Evolutionary conservation across 2,113 vertebrate species (phyloP), one percentile per base, ranked within the genome.

Genomic region (Gymnobelideus leadbeateri): DNA sequence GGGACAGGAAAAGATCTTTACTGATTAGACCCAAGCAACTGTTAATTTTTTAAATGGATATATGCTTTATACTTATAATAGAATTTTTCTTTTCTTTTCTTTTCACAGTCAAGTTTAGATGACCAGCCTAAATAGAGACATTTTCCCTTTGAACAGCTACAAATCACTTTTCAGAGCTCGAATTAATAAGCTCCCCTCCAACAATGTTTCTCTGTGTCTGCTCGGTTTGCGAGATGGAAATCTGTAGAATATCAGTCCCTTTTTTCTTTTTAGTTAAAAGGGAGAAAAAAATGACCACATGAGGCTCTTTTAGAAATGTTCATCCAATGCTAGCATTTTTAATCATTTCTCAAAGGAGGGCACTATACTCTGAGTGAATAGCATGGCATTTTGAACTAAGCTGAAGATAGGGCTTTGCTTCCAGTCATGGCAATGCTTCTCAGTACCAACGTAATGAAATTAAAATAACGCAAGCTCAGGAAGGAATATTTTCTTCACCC

Each of bases 291-390:
- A 95, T 94, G 92, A 91, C 89, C 19, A n/a, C 53, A 77, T 54
- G 91, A 95, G 96, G 50, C 43, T 77, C 51, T 90, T 53, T 95
- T 96, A 90, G 96, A 91, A 97, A 84, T 37, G 23, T 91, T 95
- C 91, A 68, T 97, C 49, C 89, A 89, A 89, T 57, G 37, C 43
- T 95, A 94, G 91, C 92, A 94, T 97, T 97, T 97, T 77, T 94
- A 96, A 97, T 96, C 91, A 97, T 97, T 97, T 93, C 94, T 98
- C 92, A 96, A 96, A 97, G 91, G 55, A 37, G 95, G 95, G 77
- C 46, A 61, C 92, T 95, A 37, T 92, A 93, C 92, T 95, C 94
- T 61, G 89, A 95, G 52, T 93, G 96, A 97, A 95, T 95, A 96
- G 90, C 94, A 90, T 95, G 94, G 90, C 95, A 92, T 95, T 95